Base-by-base conservation (phyloP, 2,797 vertebrate species). In the Scyliorhinus canicula region DNA sequence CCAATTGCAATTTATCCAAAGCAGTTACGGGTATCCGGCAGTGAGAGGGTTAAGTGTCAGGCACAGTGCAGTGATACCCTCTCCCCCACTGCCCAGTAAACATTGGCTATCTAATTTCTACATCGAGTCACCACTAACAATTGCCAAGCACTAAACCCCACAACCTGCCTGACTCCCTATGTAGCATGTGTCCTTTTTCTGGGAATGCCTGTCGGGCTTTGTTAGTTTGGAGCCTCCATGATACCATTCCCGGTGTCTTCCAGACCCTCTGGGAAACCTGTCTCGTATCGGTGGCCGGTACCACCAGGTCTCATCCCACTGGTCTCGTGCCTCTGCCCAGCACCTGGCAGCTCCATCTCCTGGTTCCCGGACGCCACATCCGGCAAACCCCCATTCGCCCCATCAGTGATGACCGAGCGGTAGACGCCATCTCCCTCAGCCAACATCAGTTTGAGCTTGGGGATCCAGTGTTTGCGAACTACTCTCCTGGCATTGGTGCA, bases 401-500 rank as follows among this genome's bases (percentile, higher is more conserved):
- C 96, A 52, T 98, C 97, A 96, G 93, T 69, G 88, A 98, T 98
- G 74, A 98, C 97, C 0, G 97, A 97, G 88, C 99, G 98, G 96
- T 99, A 99, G 97, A 99, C 98, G 96, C 99, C 99, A 98, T 99
- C 98, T 31, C 99, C 98, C 35, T 99, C 99, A 0, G 99, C 98
- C 95, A 99, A 96, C 99, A 99, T 99, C 96, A 99, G 99, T 96
- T 99, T 99, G 96, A 99, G 99, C 97, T 99, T 99, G 96, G 99
- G 99, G 95, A 99, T 97, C 99, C 99, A 99, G 95, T 99, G 98
- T 96, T 99, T 99, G 95, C 99, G 98, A 26, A 99, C 99, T 14
- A 99, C 99, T 0, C 99, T 98, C 63, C 99, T 98, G 0, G 99
- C 99, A 0, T 99, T 99, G 96, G 99, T 99, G 97, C 99, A 99